Base-by-base conservation (phyloP, 2,113 vertebrate genomes). In the Chamaea fasciata region DNA sequence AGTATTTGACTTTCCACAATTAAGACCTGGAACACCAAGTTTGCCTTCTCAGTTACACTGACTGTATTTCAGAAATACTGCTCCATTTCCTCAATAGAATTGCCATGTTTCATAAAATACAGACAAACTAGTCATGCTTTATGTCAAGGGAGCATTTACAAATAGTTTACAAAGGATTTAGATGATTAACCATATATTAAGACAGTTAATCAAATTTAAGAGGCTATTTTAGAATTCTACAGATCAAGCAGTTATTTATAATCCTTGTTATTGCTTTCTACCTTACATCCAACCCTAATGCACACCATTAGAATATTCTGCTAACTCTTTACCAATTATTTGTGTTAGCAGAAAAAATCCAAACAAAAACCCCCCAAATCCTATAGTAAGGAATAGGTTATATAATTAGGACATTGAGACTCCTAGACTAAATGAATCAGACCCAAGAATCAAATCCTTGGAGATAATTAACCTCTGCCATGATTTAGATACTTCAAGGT, bases 161-260 rank as follows among this genome's bases (percentile, higher is more conserved):
- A 95, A 95, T 69, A 95, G 70, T 89, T 95, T 92, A 84, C 69
- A 97, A 92, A 95, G 81, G 87, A 95, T 95, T 95, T 95, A 95
- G 83, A 85, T 47, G 53, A 87, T 92, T 96, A 95, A 82, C 41
- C 62, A 50, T 80, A 82, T 91, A 87, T 68, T 82, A 65, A 89
- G 81, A 94, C 49, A 94, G 77, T 94, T 95, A 94, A 95, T 95
- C 62, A 95, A 93, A 93, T 92, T 92, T 95, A 95, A 95, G 70
- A 92, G 73, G 52, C n/a, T 90, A 84, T 92, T 92, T 92, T 71
- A 92, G 69, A 94, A 70, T 91, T 89, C 65, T 76, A 92, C 65
- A 94, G 78, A 83, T 95, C 53, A 82, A 92, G 46, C 19, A 78
- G 68, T 90, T 95, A 90, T 83, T 94, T 95, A 94, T 71, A 94